Percentiles rank a stretch among this genome's conserved stretches.
These are phyloP conservation scores for Pao palembangensis DNA, from an alignment of 2,113 vertebrate genomes.

Conservation along the genomic window DNA sequence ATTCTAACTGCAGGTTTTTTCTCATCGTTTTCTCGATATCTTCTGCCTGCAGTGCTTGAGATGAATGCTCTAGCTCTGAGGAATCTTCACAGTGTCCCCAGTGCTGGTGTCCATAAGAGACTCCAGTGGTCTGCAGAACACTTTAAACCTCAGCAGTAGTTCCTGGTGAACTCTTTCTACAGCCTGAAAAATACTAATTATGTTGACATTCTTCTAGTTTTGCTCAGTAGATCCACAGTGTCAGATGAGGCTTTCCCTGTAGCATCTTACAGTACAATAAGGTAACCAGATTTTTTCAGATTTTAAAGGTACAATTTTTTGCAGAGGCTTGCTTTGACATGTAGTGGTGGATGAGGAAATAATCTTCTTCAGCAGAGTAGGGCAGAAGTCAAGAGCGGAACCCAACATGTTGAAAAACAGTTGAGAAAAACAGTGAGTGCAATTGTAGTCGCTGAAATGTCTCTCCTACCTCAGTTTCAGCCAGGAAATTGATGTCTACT, in stretches of 20 bases:
- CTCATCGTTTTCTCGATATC: too few relatives aligned
- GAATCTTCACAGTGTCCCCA: too few relatives aligned
- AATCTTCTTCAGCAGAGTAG: not conserved
- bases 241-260: not conserved
- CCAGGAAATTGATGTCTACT: not conserved
- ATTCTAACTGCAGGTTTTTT: too few relatives aligned
- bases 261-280: not conserved
- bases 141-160: too few relatives aligned
- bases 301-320: not conserved
- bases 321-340: not conserved
- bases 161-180: too few relatives aligned
- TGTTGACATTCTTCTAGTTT: too few relatives aligned
- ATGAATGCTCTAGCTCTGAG: too few relatives aligned
- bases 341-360: not conserved
- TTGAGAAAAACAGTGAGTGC: not conserved
- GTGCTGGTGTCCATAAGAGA: too few relatives aligned
- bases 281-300: not conserved
- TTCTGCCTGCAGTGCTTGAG: too few relatives aligned
- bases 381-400: not conserved
- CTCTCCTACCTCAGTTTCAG: not conserved
- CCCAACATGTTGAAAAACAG: not conserved
- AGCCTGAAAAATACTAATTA: too few relatives aligned
- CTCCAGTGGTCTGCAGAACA: too few relatives aligned
- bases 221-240: too few relatives aligned
- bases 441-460: not conserved